Evolutionary conservation across 2,113 vertebrate species (phyloP).

Genomic region (Dicentrarchus labrax): DNA sequence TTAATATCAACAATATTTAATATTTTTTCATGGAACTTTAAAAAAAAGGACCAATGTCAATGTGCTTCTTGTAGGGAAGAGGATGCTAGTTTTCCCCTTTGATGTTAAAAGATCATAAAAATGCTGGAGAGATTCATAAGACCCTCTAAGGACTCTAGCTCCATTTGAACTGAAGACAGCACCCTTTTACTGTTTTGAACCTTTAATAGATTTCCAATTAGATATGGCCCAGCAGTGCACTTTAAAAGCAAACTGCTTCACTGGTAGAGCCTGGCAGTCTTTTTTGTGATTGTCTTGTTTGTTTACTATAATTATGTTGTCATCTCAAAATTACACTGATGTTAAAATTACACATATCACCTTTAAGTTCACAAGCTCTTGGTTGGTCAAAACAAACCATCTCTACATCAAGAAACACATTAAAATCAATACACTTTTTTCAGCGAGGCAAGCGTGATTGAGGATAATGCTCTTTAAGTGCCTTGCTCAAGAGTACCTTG

Average conservation of each 20-base stretch:
- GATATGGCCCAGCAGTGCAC: not conserved
- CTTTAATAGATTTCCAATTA: conserved; percentile 1
- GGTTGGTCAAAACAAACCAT: conserved; percentile 35
- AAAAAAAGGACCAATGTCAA: not conserved
- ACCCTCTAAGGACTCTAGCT: not conserved
- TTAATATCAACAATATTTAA: not conserved
- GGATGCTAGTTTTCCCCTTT: not conserved
- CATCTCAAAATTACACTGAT: conserved; percentile 31
- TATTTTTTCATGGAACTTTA: not conserved
- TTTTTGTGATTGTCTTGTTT: conserved; percentile 7
- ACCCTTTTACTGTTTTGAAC: not conserved
- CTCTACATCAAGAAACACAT: not conserved
- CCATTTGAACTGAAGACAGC: not conserved
- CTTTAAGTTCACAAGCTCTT: not conserved
- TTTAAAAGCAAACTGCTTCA: not conserved
- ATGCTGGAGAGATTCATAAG: too few relatives aligned
- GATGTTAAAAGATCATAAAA: not conserved
- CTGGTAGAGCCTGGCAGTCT: not conserved
- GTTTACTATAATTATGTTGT: conserved; percentile 36
- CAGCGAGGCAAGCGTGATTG: not conserved
- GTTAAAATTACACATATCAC: conserved; percentile 24
- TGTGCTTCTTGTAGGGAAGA: not conserved
- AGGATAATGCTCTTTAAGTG: not conserved
- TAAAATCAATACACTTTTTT: not conserved
- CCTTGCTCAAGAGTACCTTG: conserved; percentile 5